Conservation (phyloP, 2,113 vertebrate genomes). For the Ibidorhyncha struthersii region DNA sequence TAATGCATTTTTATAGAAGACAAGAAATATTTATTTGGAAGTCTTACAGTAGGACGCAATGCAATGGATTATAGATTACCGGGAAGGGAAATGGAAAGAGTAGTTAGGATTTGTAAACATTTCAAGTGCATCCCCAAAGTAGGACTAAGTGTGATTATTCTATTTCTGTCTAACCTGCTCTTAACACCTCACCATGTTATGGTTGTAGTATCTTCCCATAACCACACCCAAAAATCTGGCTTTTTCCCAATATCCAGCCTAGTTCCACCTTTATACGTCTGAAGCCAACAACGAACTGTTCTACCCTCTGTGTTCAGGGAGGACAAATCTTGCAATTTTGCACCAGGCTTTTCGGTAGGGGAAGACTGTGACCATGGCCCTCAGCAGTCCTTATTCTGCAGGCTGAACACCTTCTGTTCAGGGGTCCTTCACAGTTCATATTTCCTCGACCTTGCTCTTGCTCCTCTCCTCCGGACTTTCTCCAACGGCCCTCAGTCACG, state of each 20-base stretch:
- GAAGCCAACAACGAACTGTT: background rate
- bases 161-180: background rate
- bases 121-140: background rate
- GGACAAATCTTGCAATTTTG: background rate
- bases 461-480: background rate
- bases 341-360: background rate
- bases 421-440: background rate
- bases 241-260: background rate
- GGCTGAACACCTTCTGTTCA: background rate
- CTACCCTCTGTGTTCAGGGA: background rate
- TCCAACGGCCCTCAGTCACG: background rate
- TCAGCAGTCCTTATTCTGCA: background rate
- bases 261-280: background rate
- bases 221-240: background rate
- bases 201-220: background rate
- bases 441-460: background rate
- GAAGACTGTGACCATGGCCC: background rate
- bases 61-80: background rate
- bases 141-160: background rate
- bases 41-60: background rate
- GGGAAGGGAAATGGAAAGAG: background rate
- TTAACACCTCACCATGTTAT: background rate
- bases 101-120: background rate
- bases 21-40: background rate
- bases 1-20: background rate